These are phyloP conservation scores for Stigmatopora nigra DNA, from an alignment of 2,113 vertebrate genomes.

Conservation along the genomic window DNA sequence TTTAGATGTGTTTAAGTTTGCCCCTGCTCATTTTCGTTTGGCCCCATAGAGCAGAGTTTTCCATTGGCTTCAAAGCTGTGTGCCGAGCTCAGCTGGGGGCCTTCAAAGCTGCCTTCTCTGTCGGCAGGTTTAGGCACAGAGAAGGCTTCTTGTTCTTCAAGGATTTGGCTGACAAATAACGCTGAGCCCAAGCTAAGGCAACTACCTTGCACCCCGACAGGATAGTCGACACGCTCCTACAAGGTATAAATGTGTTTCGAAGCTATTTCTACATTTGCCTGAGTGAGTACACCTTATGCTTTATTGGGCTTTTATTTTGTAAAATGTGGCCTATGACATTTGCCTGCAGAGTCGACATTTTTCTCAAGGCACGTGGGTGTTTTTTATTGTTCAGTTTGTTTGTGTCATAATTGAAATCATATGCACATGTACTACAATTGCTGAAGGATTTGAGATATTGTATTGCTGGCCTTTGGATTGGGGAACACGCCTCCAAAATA, in stretches of 20 bases:
- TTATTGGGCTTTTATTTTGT: conserved; percentile 26
- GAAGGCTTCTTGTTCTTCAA: conserved; percentile 75
- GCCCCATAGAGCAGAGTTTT: conserved; percentile 66
- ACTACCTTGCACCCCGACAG: conserved; percentile 56
- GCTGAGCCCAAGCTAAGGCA: conserved; percentile 62
- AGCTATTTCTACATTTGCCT: conserved; percentile 40
- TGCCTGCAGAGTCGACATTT: conserved; percentile 2
- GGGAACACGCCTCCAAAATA: background rate
- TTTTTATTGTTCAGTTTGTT: conserved; percentile 4
- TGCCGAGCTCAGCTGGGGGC: conserved; percentile 75
- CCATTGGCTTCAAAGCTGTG: conserved; percentile 72
- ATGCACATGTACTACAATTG: background rate
- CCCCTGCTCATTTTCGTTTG: conserved; percentile 57
- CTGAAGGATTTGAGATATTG: conserved; percentile 8
- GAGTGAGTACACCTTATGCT: conserved; percentile 54
- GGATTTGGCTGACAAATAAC: conserved; percentile 75
- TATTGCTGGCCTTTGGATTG: background rate
- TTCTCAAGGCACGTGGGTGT: background rate
- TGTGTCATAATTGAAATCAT: background rate
- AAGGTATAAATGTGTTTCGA: conserved; percentile 50
- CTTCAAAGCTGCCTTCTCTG: conserved; percentile 75
- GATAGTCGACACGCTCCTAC: conserved; percentile 42
- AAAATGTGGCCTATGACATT: conserved; percentile 15
- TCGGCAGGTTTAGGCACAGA: conserved; percentile 75
- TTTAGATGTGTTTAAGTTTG: conserved; percentile 51